Evolutionary conservation across 2,888 invertebrate genomes (phyloP).

Genomic region (Harmothoe impar): DNA sequence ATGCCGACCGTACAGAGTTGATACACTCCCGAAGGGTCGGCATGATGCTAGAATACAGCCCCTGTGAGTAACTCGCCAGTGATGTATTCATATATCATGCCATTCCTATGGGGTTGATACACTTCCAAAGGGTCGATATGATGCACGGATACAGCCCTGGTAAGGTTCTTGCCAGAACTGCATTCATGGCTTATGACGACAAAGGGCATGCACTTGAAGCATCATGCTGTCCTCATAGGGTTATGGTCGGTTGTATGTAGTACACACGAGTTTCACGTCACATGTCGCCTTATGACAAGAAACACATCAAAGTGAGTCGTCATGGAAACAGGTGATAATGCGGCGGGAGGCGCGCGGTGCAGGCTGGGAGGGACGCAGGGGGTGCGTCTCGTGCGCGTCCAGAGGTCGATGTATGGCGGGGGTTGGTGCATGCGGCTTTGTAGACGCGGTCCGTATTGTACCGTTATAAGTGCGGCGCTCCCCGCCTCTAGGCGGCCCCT

Average conservation of each 20-base stretch:
- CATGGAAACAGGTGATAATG: conserved; percentile 48
- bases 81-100: too few relatives aligned
- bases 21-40: too few relatives aligned
- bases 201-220: too few relatives aligned
- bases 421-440: conserved; percentile 31
- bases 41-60: too few relatives aligned
- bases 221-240: too few relatives aligned
- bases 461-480: conserved; percentile 37
- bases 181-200: too few relatives aligned
- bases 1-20: too few relatives aligned
- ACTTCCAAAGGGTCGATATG: too few relatives aligned
- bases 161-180: too few relatives aligned
- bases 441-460: not conserved
- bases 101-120: too few relatives aligned
- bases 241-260: not conserved
- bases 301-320: not conserved
- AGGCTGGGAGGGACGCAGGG: not conserved
- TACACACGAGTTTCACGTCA: not conserved
- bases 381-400: not conserved
- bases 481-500: not conserved
- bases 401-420: not conserved
- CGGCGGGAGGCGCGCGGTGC: not conserved
- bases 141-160: too few relatives aligned
- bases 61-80: too few relatives aligned
- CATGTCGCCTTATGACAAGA: conserved; percentile 12